These are phyloP conservation scores for Camponotus pennsylvanicus DNA, from an alignment of 1,140 invertebrate genomes.

Conservation along the genomic window DNA sequence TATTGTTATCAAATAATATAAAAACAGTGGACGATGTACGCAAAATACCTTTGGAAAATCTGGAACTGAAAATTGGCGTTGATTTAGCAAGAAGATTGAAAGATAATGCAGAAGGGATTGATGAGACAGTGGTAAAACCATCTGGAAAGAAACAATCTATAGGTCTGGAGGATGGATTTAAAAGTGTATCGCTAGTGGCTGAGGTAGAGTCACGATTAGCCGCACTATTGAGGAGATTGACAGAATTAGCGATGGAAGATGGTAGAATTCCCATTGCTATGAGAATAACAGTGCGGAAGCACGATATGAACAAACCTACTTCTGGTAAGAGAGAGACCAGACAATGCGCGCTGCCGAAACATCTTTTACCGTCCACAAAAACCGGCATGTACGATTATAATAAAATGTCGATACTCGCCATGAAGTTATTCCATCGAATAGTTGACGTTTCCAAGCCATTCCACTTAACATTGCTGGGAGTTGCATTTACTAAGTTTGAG, in stretches of 20 bases:
- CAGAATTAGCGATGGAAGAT: conserved; percentile 91
- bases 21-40: conserved; percentile 87
- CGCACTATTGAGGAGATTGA: conserved; percentile 89
- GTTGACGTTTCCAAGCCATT: conserved; percentile 91
- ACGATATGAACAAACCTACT: conserved; percentile 87
- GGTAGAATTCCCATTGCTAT: conserved; percentile 91
- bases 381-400: conserved; percentile 87
- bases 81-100: conserved; percentile 90
- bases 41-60: conserved; percentile 87
- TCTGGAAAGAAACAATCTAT: conserved; percentile 90
- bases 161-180: conserved; percentile 92
- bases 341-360: conserved; percentile 90
- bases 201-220: conserved; percentile 91
- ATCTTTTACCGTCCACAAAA: conserved; percentile 87
- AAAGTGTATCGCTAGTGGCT: conserved; percentile 89
- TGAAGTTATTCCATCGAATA: conserved; percentile 91
- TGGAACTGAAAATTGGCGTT: conserved; percentile 87
- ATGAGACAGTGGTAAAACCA: conserved; percentile 90
- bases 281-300: conserved; percentile 91
- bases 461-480: conserved; percentile 91
- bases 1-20: conserved; percentile 89
- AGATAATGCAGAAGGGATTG: conserved; percentile 90
- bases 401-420: conserved; percentile 90
- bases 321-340: conserved; percentile 90
- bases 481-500: conserved; percentile 93